Evolutionary conservation across 23 tunicate genomes (phyloP), one percentile per base, ranked within the genome.

Genomic region (Trididemnum nubilum): DNA sequence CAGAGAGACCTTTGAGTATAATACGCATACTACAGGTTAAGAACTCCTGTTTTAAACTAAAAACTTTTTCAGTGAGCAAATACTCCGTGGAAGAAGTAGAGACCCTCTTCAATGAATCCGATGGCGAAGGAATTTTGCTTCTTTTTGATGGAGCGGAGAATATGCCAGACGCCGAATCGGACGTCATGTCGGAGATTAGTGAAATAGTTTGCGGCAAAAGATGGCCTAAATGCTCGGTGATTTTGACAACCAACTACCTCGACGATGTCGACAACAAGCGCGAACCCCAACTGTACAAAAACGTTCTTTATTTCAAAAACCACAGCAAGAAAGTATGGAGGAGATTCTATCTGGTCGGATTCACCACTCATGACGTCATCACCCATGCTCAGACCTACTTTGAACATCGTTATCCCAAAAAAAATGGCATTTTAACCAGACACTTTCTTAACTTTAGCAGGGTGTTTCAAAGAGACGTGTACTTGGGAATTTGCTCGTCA

Each of bases 381-480:
- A 39, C 35, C 19, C 83, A 80, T 63, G 73, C 78, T 7, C 37
- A 79, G 33, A 33, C 51, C 23, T 71, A 32, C n/a, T 73, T 80
- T 33, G 39, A 77, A 30, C 21, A n/a, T 18, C n/a, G 30, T 32
- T 7, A 25, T 1, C 49, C 19, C 15, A 23, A 4, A 30, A 21
- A 25, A 2, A 12, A 65, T 1, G 36, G 18, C 12, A 0, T 37
- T 0, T 24, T 36, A 51, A 36, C 63, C 12, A 77, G 79, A 36
- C 73, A 90, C 4, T 65, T 85, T 44, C 35, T 65, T 0, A 80
- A 85, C 34, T 74, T 74, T 22, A 4, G 82, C 25, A 57, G 86
- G 26, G 79, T 90, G 3, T 84, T 54, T 64, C 96, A 90, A 73
- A 70, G 96, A 35, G 96, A 90, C 63, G 85, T 90, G 21, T 90